These are phyloP conservation scores for Drosophila emarginata DNA, from an alignment of 2,888 invertebrate species.

Conservation along the genomic window DNA sequence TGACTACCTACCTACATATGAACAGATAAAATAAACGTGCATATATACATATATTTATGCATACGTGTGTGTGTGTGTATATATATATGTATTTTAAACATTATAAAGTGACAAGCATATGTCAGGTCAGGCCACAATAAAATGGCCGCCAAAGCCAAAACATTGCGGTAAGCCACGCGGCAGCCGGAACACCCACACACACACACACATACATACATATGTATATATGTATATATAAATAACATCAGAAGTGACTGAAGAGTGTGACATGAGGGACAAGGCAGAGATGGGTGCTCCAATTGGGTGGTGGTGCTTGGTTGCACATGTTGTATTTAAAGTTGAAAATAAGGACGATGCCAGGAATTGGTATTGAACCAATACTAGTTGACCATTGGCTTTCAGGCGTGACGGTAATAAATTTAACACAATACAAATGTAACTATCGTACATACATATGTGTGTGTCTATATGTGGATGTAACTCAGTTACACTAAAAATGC, in stretches of 20 bases:
- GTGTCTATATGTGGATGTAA: conserved; percentile 17
- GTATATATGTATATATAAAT: conserved; percentile 40
- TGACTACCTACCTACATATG: neutral
- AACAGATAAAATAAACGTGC: neutral
- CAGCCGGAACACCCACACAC: conserved; percentile 25
- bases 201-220: neutral
- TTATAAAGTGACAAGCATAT: conserved; percentile 62
- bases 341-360: conserved; percentile 7
- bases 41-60: neutral
- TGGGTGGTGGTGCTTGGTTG: neutral
- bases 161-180: conserved; percentile 61
- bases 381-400: conserved; percentile 41
- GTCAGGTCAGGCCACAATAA: conserved; percentile 68
- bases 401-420: conserved; percentile 71
- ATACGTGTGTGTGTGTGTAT: conserved; percentile 27
- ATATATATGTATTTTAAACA: conserved; percentile 36
- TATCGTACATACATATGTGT: conserved; percentile 10
- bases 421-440: conserved; percentile 49
- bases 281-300: neutral
- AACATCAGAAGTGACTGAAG: conserved; percentile 16
- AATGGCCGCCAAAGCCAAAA: conserved; percentile 71
- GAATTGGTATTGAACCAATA: conserved; percentile 11
- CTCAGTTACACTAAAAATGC: conserved; percentile 45
- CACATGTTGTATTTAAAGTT: conserved; percentile 33
- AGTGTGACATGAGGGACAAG: neutral